Base-by-base conservation (phyloP, 2,113 vertebrate genomes). In the Puma concolor region DNA sequence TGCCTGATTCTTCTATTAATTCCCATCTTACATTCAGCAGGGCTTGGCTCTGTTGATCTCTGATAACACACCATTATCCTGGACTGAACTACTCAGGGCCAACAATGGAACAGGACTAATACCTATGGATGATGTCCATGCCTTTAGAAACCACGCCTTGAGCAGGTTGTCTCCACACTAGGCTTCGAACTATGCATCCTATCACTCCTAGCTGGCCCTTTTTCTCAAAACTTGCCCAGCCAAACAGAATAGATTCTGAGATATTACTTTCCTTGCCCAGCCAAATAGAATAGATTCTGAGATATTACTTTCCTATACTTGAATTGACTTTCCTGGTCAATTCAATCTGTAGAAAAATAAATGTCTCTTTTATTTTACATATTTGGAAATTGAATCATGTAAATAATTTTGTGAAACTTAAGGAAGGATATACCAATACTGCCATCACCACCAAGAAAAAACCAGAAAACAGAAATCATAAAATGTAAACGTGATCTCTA, bases 401-500 rank as follows among this genome's bases (percentile, higher is more conserved):
- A 74, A 74, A 50, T 74, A 63, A 74, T 85, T 79, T 76, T 31
- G 60, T 36, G 25, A 60, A 57, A 57, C 64, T 85, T 48, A 48
- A 74, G 17, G 17, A 69, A 94, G 25, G 4, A 69, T 12, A 60
- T 9, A 48, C 21, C 13, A 38, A 6, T 74, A 64, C 3, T 50
- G 17, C 16, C 4, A 50, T 50, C 7, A 52, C 2, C 57, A 83
- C 21, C 16, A 25, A 36, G 36, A 79, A 50, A 54, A 85, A 91
- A 0, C 44, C 41, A 44, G 71, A 67, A 91, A 91, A 60, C 21
- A 7, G 3, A 48, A 48, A 36, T 23, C 9, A 98, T 15, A 88
- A 90, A 97, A 97, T 96, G 97, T 96, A 98, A 85, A 97, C 63
- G 79, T 41, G 14, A 94, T 95, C 96, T 98, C 36, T 92, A 97